Percentiles rank a stretch among this genome's conserved stretches.
Evolutionary conservation across 2,888 invertebrate genomes (phyloP).

Genomic region (Drosophila ezoana): DNA sequence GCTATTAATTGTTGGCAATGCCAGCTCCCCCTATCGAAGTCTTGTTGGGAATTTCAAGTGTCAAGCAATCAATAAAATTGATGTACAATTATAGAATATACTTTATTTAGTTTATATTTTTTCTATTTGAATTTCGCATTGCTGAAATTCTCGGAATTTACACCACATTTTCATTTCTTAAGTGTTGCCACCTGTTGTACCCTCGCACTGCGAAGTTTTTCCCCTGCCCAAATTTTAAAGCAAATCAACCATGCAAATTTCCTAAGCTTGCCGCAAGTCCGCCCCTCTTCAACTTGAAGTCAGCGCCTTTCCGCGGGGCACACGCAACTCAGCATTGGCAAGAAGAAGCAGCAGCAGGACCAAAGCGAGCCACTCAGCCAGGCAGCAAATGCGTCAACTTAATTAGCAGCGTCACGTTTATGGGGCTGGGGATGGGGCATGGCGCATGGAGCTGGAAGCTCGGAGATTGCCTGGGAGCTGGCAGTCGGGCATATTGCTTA

Average conservation of each 20-base stretch:
- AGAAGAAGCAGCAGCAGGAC: constrained; percentile 18
- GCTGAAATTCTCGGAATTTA: too few relatives aligned
- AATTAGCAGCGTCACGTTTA: constrained; percentile 80
- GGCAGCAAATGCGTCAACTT: constrained; percentile 77
- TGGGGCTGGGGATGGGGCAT: background rate
- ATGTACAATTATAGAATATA: too few relatives aligned
- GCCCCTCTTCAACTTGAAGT: constrained; percentile 4
- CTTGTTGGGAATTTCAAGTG: too few relatives aligned
- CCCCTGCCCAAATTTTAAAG: constrained; percentile 31
- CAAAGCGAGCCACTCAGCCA: constrained; percentile 48
- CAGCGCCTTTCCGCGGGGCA: constrained; percentile 45
- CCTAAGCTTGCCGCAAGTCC: constrained; percentile 65
- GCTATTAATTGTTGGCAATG: too few relatives aligned
- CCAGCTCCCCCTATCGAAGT: too few relatives aligned
- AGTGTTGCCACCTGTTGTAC: constrained; percentile 8
- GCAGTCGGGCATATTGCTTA: constrained; percentile 67
- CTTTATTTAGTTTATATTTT: too few relatives aligned
- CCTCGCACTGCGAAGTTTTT: background rate
- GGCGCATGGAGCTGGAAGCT: too few relatives aligned
- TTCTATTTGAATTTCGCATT: too few relatives aligned
- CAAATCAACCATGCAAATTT: constrained; percentile 79
- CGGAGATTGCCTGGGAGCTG: constrained; percentile 11
- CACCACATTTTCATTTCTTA: background rate
- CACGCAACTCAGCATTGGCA: constrained; percentile 9
- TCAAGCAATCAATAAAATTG: too few relatives aligned